A percentile compares a stretch with the other conserved stretches of the same genome.
Evolutionary conservation across 2,113 vertebrate species (phyloP).

Genomic region (Mystacornis crossleyi): DNA sequence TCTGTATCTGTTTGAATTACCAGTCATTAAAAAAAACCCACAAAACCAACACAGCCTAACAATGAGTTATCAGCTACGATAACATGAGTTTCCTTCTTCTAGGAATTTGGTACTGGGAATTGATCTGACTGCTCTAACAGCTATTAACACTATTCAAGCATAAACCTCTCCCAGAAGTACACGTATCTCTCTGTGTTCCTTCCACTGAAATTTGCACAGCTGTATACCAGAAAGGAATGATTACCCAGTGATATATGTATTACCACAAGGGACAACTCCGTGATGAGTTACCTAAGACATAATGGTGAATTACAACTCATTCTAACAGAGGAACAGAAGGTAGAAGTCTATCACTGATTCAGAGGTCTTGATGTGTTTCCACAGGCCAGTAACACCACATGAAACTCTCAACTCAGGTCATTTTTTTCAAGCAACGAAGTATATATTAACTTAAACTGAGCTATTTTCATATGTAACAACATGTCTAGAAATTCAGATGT

Average conservation of each 20-base stretch:
- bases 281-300: neutral
- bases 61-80: neutral
- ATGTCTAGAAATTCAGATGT: neutral
- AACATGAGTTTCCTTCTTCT: neutral
- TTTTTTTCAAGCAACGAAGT: neutral
- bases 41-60: neutral
- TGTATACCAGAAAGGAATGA: neutral
- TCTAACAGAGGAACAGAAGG: neutral
- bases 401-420: neutral
- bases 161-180: slow-evolving; percentile 2
- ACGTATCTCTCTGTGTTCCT: neutral
- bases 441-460: neutral
- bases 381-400: neutral
- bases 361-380: neutral
- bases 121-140: slow-evolving; percentile 18
- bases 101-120: neutral
- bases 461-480: neutral
- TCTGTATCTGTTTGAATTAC: neutral
- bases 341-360: neutral
- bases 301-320: neutral
- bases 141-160: neutral
- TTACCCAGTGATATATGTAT: neutral
- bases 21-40: neutral
- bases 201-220: neutral
- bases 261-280: neutral